Base-by-base conservation (phyloP, 1,140 invertebrate species). In the Drosophila truncata region DNA sequence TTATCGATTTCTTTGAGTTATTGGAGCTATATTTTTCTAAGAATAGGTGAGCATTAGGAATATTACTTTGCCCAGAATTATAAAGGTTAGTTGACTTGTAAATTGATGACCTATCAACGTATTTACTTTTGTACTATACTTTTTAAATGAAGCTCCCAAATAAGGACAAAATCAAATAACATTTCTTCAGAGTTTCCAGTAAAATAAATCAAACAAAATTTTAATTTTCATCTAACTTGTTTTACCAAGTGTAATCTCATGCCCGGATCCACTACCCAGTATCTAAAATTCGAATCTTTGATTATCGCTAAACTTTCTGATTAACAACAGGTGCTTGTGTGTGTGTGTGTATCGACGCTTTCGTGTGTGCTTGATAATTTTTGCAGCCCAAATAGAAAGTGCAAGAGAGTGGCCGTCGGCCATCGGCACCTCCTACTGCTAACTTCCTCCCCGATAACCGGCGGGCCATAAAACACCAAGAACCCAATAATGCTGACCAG, bases 311-410 rank as follows among this genome's bases (percentile, higher is more conserved):
- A 11, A 47, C 35, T 60, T 52, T 47, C 42, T 20, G 69, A 73
- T 57, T 75, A 76, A 77, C 75, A 78, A 78, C 75, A 78, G 75
- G 75, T 78, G 75, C 46, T 18, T 49, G 50, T 49, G 27, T 29
- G 31, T 20, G 37, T 61, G 23, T 23, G 35, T 46, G 31, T 37
- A 10, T 52, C 20, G 50, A 10, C 5, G 18, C 9, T 16, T 73
- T 25, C n/a, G 39, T 27, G 20, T 64, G 35, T 75, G n/a, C 11
- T 42, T 59, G 50, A 47, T 54, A 67, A 52, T 46, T 73, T 73
- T 77, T 52, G 74, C 62, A 60, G 50, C 25, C 37, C 41, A 57
- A 78, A 63, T 70, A 78, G 76, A 78, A 78, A 78, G 76, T 78
- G 75, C 75, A 78, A 44, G 54, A 52, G 62, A 57, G 44, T 59